A percentile compares a stretch with the other conserved stretches of the same genome.
phyloP scores from a whole-genome alignment of 1,140 invertebrate genomes.

The Pectinophora gossypiella region DNA sequence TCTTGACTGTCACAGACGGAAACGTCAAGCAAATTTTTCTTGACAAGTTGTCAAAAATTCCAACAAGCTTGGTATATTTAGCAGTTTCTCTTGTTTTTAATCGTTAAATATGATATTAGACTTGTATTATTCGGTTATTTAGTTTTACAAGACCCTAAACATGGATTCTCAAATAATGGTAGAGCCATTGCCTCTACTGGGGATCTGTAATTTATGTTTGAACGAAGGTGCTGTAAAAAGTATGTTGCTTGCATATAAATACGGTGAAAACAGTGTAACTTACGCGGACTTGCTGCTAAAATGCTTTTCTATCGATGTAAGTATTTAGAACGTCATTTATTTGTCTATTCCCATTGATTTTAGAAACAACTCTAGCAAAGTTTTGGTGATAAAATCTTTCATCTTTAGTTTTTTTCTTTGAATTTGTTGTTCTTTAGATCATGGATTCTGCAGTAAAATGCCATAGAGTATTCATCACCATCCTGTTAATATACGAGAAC shows the following conservation, averaged over 20 bases:
- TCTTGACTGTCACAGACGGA: neutral
- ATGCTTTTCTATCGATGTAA: constrained; percentile 61
- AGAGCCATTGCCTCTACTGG: constrained; percentile 47
- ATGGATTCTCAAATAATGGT: constrained; percentile 52
- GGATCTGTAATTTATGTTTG: constrained; percentile 56
- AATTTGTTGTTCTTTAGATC: no score
- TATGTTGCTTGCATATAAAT: constrained; percentile 45
- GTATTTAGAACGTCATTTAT: no score
- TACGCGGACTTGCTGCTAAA: constrained; percentile 51
- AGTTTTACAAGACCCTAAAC: neutral
- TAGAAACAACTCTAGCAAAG: no score
- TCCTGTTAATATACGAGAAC: no score
- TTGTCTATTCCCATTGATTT: no score
- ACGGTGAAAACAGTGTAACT: constrained; percentile 31
- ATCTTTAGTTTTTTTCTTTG: no score
- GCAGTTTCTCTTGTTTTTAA: neutral
- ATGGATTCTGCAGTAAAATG: no score
- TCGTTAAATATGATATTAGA: neutral
- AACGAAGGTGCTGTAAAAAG: constrained; percentile 53
- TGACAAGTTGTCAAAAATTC: neutral
- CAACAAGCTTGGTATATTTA: neutral
- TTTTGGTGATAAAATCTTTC: no score
- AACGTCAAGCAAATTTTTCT: neutral
- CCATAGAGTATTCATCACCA: no score
- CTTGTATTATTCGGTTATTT: neutral